Evolutionary conservation across 2,113 vertebrate species (phyloP).

Genomic region (Thunnus maccoyii): DNA sequence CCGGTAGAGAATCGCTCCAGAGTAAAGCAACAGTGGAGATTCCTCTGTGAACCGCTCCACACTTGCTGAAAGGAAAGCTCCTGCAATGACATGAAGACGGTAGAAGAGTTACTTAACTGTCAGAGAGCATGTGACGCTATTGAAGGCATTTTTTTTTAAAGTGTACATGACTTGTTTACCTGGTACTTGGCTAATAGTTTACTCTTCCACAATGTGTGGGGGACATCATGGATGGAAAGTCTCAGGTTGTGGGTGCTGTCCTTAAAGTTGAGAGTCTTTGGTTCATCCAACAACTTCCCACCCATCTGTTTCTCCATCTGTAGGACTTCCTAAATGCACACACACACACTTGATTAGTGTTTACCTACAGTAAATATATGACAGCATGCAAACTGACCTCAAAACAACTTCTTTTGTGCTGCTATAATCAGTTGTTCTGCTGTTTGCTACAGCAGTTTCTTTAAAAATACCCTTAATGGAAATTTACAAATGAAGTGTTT

Average conservation of each 20-base stretch:
- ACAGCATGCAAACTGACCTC: neutral
- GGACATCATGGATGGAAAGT: slow-evolving; percentile 94
- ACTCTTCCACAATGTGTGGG: slow-evolving; percentile 96
- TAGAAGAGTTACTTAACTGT: neutral
- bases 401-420: slow-evolving; percentile 16
- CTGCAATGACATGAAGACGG: slow-evolving; percentile 75
- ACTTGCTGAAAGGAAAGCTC: slow-evolving; percentile 96
- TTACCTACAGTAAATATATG: neutral
- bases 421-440: neutral
- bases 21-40: slow-evolving; percentile 95
- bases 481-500: slow-evolving; percentile 28
- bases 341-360: slow-evolving; percentile 3
- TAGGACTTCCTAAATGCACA: slow-evolving; percentile 90
- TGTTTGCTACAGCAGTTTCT: slow-evolving; percentile 16
- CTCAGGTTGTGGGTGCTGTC: slow-evolving; percentile 98
- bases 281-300: slow-evolving; percentile 96
- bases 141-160: neutral
- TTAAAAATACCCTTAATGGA: neutral
- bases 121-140: neutral
- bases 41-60: slow-evolving; percentile 94
- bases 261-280: slow-evolving; percentile 97
- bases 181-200: slow-evolving; percentile 97
- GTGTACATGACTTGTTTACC: slow-evolving; percentile 76
- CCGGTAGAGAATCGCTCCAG: slow-evolving; percentile 92
- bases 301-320: slow-evolving; percentile 98